A percentile compares a stretch with the other conserved stretches of the same genome.
Conservation (phyloP, 1,140 invertebrate species). For the Ridgeia piscesae region DNA sequence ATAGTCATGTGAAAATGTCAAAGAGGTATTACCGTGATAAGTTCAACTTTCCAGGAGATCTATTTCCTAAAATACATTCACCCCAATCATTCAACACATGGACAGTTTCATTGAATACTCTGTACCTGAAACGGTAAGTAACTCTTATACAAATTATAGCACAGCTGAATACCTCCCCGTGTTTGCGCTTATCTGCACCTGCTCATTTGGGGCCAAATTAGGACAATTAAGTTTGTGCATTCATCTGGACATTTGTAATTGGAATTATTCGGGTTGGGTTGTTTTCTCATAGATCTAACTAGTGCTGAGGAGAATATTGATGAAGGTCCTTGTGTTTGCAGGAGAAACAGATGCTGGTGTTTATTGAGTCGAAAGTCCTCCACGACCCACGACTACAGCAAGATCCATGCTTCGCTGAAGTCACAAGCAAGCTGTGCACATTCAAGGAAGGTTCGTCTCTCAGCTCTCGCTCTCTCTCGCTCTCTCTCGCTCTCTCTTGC, state of each 20-base stretch:
- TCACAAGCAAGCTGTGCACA: constrained; percentile 83
- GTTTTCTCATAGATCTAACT: neutral
- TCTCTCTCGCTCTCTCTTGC: too few species aligned
- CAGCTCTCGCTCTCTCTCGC: too few species aligned
- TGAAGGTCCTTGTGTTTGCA: constrained; percentile 53
- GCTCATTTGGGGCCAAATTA: neutral
- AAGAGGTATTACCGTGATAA: neutral
- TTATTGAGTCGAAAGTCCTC: constrained; percentile 85
- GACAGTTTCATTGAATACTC: neutral
- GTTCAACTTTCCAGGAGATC: neutral
- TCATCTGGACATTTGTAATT: neutral
- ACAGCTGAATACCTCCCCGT: neutral
- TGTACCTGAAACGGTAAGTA: neutral
- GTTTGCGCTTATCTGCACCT: too few species aligned
- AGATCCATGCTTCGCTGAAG: constrained; percentile 69
- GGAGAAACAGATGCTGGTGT: constrained; percentile 93
- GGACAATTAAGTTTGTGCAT: neutral
- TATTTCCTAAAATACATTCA: neutral
- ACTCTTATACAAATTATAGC: neutral
- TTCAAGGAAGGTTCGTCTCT: constrained; percentile 73
- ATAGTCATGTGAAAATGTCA: neutral
- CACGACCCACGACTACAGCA: constrained; percentile 76
- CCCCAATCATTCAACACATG: neutral
- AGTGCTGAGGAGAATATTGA: neutral
- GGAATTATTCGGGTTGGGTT: neutral